These are phyloP conservation scores for Spinus pinus DNA, from an alignment of 2,797 vertebrate genomes.

Conservation along the genomic window DNA sequence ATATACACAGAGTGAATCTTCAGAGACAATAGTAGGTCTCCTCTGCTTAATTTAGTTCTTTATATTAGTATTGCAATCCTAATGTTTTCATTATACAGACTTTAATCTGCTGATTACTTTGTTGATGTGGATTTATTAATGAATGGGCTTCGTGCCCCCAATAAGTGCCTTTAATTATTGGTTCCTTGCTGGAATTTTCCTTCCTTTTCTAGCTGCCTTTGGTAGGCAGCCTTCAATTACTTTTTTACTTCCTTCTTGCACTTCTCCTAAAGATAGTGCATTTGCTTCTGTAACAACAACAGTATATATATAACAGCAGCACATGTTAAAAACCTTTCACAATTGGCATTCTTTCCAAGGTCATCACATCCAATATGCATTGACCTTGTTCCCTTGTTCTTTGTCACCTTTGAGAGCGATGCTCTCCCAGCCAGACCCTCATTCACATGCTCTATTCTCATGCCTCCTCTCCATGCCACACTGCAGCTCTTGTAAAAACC, in stretches of 20 bases:
- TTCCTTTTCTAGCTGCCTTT: not conserved
- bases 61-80: constrained; percentile 40
- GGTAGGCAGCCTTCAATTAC: not conserved
- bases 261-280: not conserved
- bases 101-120: constrained; percentile 60
- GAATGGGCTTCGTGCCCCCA: constrained; percentile 49
- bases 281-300: not conserved
- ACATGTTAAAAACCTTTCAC: not conserved
- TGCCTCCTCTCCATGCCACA: not conserved
- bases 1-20: not conserved
- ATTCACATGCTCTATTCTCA: not conserved
- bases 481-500: not conserved
- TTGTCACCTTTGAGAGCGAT: not conserved
- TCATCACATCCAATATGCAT: not conserved
- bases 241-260: not conserved
- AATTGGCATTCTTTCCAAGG: not conserved
- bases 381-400: not conserved
- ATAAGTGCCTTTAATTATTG: constrained; percentile 68
- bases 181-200: constrained; percentile 11
- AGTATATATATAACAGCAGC: not conserved
- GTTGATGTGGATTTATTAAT: constrained; percentile 73
- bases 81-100: constrained; percentile 58
- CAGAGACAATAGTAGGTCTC: not conserved
- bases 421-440: not conserved
- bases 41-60: constrained; percentile 34